Conservation (phyloP, 2,113 vertebrate genomes). For the Lepidothrix coronata region DNA sequence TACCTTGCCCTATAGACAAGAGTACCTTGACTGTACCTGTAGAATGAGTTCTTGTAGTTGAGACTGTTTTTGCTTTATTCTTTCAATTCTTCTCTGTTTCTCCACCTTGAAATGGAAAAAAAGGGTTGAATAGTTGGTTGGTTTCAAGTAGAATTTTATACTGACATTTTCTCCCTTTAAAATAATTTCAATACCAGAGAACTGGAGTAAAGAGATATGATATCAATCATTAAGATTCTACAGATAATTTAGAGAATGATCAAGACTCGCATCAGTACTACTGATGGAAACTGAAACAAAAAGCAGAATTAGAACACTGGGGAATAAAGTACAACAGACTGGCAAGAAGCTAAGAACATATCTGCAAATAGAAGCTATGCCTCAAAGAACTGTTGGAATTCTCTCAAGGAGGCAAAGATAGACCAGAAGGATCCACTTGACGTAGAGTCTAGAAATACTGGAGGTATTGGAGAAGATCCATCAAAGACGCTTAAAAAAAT, state of each 20-base stretch:
- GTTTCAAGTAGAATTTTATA: neutral
- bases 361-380: neutral
- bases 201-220: neutral
- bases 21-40: slow-evolving; percentile 82
- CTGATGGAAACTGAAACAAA: neutral
- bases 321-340: neutral
- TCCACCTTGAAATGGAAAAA: slow-evolving; percentile 82
- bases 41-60: slow-evolving; percentile 98
- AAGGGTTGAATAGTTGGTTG: neutral
- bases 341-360: neutral
- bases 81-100: slow-evolving; percentile 91
- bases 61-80: slow-evolving; percentile 98
- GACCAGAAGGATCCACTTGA: neutral
- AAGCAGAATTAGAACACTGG: neutral
- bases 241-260: neutral
- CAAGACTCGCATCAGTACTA: neutral
- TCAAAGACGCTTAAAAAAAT: neutral
- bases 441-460: neutral
- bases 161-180: neutral
- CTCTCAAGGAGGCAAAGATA: neutral
- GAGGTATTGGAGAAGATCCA: neutral
- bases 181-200: neutral
- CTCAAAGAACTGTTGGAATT: neutral
- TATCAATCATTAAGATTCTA: neutral
- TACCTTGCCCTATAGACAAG: slow-evolving; percentile 52